Conservation (phyloP, 1,140 invertebrate species). For the Drosophila bipectinata region DNA sequence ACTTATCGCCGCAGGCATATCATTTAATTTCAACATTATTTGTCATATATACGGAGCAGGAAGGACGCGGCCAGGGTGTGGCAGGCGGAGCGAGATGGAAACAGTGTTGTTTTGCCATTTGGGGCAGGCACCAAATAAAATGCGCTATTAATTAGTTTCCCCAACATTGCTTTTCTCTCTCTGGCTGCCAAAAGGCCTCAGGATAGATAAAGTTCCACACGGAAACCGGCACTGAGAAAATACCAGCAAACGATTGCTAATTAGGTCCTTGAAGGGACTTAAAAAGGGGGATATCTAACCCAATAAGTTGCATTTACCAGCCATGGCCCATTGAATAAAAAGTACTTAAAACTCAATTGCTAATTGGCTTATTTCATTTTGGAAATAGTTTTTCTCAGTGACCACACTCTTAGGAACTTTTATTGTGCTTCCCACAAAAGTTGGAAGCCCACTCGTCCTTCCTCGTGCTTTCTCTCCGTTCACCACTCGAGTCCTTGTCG, state of each 20-base stretch:
- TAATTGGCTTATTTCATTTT: background rate
- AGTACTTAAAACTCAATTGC: background rate
- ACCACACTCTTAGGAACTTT: background rate
- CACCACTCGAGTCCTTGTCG: conserved; percentile 20
- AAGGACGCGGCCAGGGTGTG: background rate
- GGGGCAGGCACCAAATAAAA: conserved; percentile 70
- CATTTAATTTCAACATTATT: conserved; percentile 82
- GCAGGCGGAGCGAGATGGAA: background rate
- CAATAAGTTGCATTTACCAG: too few species aligned
- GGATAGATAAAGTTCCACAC: conserved; percentile 62
- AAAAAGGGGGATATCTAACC: too few species aligned
- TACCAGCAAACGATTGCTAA: background rate
- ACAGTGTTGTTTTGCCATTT: conserved; percentile 28
- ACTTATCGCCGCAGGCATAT: conserved; percentile 72
- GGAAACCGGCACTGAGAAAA: conserved; percentile 31
- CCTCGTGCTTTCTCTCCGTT: background rate
- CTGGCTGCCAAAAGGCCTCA: conserved; percentile 49
- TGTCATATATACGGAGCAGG: conserved; percentile 51
- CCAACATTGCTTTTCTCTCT: conserved; percentile 46
- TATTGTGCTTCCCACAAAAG: background rate
- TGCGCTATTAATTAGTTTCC: conserved; percentile 80
- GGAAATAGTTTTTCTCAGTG: conserved; percentile 1
- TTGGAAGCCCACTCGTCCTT: conserved; percentile 1
- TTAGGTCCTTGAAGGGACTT: background rate
- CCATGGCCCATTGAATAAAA: too few species aligned